Percentiles rank a stretch among this genome's conserved stretches.
These are phyloP conservation scores for Eupithecia vulgata DNA, from an alignment of 2,888 invertebrate genomes.

Conservation along the genomic window DNA sequence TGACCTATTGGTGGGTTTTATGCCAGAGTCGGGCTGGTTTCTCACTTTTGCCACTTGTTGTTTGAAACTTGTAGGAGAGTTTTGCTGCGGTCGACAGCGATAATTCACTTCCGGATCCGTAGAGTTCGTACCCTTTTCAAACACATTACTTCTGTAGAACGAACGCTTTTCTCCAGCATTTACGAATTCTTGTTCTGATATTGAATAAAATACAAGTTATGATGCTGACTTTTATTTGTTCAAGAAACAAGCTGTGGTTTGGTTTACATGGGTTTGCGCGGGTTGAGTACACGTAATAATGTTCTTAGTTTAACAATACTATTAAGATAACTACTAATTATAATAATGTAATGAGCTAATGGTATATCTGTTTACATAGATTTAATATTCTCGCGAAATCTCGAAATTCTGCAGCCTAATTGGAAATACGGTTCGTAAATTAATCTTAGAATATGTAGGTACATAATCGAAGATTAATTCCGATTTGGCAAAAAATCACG, in stretches of 20 bases:
- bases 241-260: conserved; percentile 17
- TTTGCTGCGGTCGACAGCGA: neutral
- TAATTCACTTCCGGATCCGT: neutral
- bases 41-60: conserved; percentile 5
- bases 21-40: neutral
- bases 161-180: neutral
- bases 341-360: neutral
- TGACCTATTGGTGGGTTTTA: neutral
- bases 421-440: neutral
- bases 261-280: conserved; percentile 20
- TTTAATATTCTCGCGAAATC: neutral
- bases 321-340: conserved; percentile 2
- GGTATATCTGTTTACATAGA: neutral
- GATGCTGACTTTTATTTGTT: conserved; percentile 19
- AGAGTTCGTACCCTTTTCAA: neutral
- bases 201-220: conserved; percentile 19
- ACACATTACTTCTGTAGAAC: neutral
- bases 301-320: neutral
- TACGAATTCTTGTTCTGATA: neutral
- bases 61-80: neutral
- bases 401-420: neutral
- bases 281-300: neutral
- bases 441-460: no score
- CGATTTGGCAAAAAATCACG: no score
- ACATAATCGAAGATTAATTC: no score